Conservation (phyloP, 2,113 vertebrate species). For the Petroica traversi region DNA sequence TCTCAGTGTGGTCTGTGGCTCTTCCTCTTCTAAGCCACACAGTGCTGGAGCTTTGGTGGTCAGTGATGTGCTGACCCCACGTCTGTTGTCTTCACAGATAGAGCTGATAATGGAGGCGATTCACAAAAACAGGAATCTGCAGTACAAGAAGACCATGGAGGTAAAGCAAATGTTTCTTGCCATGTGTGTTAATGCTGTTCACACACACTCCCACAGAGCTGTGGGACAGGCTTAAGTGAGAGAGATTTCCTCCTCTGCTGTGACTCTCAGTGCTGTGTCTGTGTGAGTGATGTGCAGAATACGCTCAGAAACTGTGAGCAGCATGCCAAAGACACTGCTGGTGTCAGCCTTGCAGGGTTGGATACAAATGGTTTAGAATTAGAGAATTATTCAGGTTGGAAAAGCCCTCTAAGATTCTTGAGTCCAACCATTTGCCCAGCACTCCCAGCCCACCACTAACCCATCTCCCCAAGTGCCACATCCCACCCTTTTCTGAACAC, state of each 20-base stretch:
- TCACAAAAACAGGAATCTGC: conserved; percentile 88
- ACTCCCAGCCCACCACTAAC: neutral
- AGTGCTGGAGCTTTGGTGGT: neutral
- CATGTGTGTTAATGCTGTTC: neutral
- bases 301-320: neutral
- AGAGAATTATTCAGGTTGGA: neutral
- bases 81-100: conserved; percentile 74
- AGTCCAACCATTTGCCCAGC: neutral
- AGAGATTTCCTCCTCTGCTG: neutral
- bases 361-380: neutral
- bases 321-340: fast-evolving
- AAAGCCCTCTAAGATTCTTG: neutral
- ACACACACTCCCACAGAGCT: neutral
- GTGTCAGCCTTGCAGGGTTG: neutral
- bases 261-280: fast-evolving
- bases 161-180: conserved; percentile 67
- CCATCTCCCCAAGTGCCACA: neutral
- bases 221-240: neutral
- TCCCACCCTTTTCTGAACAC: neutral
- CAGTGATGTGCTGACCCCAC: neutral
- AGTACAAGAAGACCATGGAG: conserved; percentile 94
- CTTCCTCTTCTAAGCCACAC: neutral
- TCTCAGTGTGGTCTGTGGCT: neutral
- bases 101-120: conserved; percentile 87
- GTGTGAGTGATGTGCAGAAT: neutral